Evolutionary conservation across 2,113 vertebrate genomes (phyloP).

Genomic region (Crotophaga sulcirostris): DNA sequence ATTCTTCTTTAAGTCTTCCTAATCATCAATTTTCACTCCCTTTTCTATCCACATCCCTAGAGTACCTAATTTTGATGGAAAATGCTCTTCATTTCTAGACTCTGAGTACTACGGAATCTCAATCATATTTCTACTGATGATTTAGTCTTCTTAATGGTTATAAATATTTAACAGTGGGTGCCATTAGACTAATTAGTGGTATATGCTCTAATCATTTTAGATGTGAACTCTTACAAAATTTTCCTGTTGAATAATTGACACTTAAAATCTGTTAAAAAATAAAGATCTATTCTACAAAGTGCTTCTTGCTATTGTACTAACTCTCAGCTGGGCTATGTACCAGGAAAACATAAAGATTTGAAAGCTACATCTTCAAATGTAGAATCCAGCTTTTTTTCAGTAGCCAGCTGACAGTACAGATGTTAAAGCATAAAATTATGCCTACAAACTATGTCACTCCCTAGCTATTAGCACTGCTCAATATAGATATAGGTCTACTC

Average conservation of each 20-base stretch:
- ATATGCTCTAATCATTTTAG: neutral
- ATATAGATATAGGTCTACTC: neutral
- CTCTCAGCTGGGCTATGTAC: neutral
- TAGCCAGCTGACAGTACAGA: neutral
- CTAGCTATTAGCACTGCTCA: neutral
- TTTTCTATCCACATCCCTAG: neutral
- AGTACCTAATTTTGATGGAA: neutral
- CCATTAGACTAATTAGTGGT: slow-evolving; percentile 12
- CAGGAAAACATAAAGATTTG: neutral
- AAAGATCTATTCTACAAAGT: neutral
- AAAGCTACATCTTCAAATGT: neutral
- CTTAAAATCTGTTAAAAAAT: neutral
- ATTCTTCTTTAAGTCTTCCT: neutral
- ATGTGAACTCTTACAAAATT: neutral
- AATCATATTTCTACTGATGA: neutral
- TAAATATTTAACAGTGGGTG: slow-evolving; percentile 27
- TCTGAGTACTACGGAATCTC: neutral
- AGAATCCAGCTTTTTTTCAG: neutral
- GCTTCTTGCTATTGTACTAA: neutral
- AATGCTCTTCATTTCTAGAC: neutral
- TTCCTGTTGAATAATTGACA: slow-evolving; percentile 10
- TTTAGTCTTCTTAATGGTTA: neutral
- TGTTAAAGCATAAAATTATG: neutral
- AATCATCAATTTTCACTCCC: neutral
- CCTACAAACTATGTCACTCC: neutral